Base-by-base conservation (phyloP, 2,888 invertebrate genomes). In the Volucella inanis region DNA sequence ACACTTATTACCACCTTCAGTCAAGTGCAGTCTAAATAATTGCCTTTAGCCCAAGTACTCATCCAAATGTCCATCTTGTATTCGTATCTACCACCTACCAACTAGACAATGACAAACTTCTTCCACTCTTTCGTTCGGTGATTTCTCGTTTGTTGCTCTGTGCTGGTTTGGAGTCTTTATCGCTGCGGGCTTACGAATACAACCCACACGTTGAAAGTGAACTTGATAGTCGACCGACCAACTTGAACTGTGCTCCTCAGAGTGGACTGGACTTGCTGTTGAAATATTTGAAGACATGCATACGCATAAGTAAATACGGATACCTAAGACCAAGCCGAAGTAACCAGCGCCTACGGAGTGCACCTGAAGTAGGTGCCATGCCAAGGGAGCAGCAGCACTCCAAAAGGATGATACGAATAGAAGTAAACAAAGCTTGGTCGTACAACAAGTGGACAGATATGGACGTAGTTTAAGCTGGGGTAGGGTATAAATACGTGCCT, bases 11-110 rank as follows among this genome's bases (percentile, higher is more conserved):
- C 47, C 68, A 55, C 54, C 74, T 67, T 57, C 38, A 70, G 68
- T 74, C 64, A 78, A 84, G 83, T 79, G 83, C 79, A 84, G 75
- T 79, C 70, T 67, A 84, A 84, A 84, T 84, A 84, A 84, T 84
- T 71, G 76, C 79, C 71, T 71, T 50, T 55, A 45, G 11, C 49
- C 22, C 50, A 71, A 84, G 75, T 62, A 54, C 62, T 39, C 61
- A 59, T 67, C 54, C 75, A 74, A 75, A 50, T 62, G 72, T 78
- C 82, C 61, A 81, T 81, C 71, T 59, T 64, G 43, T 39, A 65
- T 18, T 15, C 50, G 31, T 59, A 76, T 71, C 64, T 31, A 31
- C 31, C 75, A 55, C 39, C 72, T 55, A 72, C 72, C 68, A 64
- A 55, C 64, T 49, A 55, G 83, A 76, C 84, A 79, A 80, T 84